phyloP scores from a whole-genome alignment of 2,888 invertebrate genomes.

The Cheilosia vulpina region DNA sequence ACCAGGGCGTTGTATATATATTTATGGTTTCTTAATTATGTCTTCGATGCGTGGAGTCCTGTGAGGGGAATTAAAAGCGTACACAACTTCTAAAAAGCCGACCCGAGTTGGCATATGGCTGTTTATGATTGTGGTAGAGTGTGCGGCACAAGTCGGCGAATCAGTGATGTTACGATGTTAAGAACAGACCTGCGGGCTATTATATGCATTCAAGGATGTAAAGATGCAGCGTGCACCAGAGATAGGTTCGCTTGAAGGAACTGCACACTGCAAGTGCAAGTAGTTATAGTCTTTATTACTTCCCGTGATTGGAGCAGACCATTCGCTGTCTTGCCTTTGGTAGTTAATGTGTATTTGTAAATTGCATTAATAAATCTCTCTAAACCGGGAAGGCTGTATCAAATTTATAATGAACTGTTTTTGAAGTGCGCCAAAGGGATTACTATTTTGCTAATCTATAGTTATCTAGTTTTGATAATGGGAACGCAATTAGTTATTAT shows the following conservation, averaged over 20 bases:
- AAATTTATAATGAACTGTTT: too few relatives aligned
- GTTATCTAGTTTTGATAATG: too few relatives aligned
- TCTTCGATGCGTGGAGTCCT: constrained; percentile 65
- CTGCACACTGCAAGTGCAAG: background rate
- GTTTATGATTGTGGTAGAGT: background rate
- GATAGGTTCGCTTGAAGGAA: background rate
- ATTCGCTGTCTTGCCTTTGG: background rate
- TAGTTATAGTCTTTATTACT: constrained; percentile 22
- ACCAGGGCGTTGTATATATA: constrained; percentile 14
- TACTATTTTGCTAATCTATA: too few relatives aligned
- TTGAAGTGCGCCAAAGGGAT: too few relatives aligned
- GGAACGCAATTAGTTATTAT: too few relatives aligned
- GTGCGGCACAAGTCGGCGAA: constrained; percentile 32
- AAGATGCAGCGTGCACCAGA: background rate
- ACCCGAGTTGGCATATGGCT: constrained; percentile 24
- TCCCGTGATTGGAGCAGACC: constrained; percentile 3
- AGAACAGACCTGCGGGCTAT: constrained; percentile 12
- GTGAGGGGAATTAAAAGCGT: constrained; percentile 40
- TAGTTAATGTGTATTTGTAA: background rate
- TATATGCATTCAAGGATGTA: constrained; percentile 17
- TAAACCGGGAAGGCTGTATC: too few relatives aligned
- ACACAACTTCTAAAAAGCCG: constrained; percentile 58
- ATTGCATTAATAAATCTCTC: background rate
- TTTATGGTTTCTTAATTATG: constrained; percentile 65
- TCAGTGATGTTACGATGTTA: constrained; percentile 24